Evolutionary conservation across 2,888 invertebrate species (phyloP).

Genomic region (Microchrysa polita): DNA sequence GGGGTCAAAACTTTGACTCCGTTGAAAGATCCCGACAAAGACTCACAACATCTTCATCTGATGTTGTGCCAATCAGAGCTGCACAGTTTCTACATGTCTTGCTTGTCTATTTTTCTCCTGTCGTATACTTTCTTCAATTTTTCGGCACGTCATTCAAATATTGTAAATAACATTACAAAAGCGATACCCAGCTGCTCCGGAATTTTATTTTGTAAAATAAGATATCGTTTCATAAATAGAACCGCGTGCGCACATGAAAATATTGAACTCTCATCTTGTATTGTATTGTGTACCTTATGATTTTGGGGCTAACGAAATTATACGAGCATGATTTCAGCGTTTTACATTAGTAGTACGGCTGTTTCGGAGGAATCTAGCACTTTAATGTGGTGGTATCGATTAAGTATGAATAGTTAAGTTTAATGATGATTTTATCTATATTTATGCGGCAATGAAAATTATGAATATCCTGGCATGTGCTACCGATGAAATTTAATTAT

Average conservation of each 20-base stretch:
- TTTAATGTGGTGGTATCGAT: no score
- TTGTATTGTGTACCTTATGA: constrained; percentile 25
- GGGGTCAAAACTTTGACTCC: constrained; percentile 30
- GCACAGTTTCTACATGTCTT: neutral
- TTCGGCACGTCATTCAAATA: no score
- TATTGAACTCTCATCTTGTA: no score
- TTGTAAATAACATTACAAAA: constrained; percentile 23
- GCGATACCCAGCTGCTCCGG: constrained; percentile 36
- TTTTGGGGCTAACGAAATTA: neutral
- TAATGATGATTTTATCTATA: neutral
- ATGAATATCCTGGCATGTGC: neutral
- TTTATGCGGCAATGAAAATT: neutral
- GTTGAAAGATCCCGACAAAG: constrained; percentile 36
- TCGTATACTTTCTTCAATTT: no score
- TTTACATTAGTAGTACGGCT: no score
- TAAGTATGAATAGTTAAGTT: neutral
- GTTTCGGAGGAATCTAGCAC: no score
- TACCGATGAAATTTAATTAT: constrained; percentile 13
- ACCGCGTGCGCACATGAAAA: no score
- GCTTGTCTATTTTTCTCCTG: no score
- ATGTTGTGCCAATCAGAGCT: constrained; percentile 37
- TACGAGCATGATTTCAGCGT: neutral
- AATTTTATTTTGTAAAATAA: constrained; percentile 33
- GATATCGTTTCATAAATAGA: constrained; percentile 27
- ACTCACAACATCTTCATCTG: constrained; percentile 36